Base-by-base conservation (phyloP, 2,888 invertebrate species). In the Drosophila birchii region DNA sequence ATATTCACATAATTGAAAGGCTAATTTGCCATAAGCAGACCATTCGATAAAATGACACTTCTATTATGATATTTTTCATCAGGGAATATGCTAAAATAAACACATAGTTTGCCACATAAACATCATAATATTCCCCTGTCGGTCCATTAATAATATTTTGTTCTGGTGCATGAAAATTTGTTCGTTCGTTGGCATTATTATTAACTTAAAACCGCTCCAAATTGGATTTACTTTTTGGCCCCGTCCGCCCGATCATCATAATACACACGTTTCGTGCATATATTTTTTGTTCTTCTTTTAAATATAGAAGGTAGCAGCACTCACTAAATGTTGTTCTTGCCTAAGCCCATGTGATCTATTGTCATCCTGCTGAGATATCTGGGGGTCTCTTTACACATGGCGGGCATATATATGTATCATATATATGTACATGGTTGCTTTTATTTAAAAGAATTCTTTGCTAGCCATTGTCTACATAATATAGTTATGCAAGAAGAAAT, bases 301-400 rank as follows among this genome's bases (percentile, higher is more conserved):
- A 66, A 66, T 66, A 66, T 66, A 66, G 51, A 66, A 43, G 63
- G 64, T 66, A 66, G 66, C 64, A 66, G 66, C 64, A 32, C 49
- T 20, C 64, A 64, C 64, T 66, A 66, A 51, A 64, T 29, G 26
- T 64, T 66, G 64, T 66, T 66, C 20, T 51, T 66, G 64, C 18
- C 44, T 38, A 66, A 66, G 64, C 64, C 64, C 64, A 66, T 66
- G 64, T 66, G 64, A 66, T 66, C 64, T 66, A 66, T 66, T 66
- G 64, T 66, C 64, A 66, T 66, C 64, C 64, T 51, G 64, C 11
- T 66, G 36, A 51, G 64, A 66, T 66, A 66, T 66, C 64, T 64
- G 64, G 64, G 64, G 64, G 64, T 51, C 66, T 64, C 51, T 53
- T 53, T 66, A 64, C 64, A 66, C 41, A 66, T 29, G 66, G 59